phyloP scores from a whole-genome alignment of 2,797 vertebrate species.

The Hypotaenidia okinawae region DNA sequence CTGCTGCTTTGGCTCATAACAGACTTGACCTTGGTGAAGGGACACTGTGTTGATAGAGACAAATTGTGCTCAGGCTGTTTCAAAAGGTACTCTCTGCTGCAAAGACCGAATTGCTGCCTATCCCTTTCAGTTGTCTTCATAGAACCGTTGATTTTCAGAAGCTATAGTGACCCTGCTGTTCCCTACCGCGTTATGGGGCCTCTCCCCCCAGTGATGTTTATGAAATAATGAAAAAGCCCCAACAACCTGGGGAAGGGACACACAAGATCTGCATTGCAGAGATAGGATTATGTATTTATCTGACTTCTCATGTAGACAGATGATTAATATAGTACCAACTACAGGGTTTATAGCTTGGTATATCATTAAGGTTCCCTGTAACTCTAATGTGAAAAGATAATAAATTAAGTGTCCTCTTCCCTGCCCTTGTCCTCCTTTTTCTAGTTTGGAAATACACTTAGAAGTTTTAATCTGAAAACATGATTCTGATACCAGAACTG shows the following conservation, averaged over 20 bases:
- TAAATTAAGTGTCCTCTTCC: conserved; percentile 51
- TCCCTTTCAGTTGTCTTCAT: background rate
- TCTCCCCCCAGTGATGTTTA: background rate
- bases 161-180: background rate
- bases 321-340: conserved; percentile 51
- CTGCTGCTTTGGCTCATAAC: background rate
- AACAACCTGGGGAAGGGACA: background rate
- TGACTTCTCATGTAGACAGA: conserved; percentile 47
- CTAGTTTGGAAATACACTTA: conserved; percentile 21
- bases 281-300: conserved; percentile 54
- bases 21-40: conserved; percentile 11
- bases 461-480: conserved; percentile 51
- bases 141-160: background rate
- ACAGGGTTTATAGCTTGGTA: conserved; percentile 41
- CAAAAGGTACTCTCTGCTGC: background rate
- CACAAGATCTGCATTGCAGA: conserved; percentile 45
- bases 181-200: background rate
- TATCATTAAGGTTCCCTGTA: conserved; percentile 58
- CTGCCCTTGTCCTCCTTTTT: conserved; percentile 68
- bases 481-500: conserved; percentile 12
- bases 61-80: background rate
- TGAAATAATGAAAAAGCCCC: background rate
- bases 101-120: background rate
- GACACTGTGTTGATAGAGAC: background rate
- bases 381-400: conserved; percentile 57